Conservation (phyloP, 2,113 vertebrate species). For the Cyrtonyx montezumae region DNA sequence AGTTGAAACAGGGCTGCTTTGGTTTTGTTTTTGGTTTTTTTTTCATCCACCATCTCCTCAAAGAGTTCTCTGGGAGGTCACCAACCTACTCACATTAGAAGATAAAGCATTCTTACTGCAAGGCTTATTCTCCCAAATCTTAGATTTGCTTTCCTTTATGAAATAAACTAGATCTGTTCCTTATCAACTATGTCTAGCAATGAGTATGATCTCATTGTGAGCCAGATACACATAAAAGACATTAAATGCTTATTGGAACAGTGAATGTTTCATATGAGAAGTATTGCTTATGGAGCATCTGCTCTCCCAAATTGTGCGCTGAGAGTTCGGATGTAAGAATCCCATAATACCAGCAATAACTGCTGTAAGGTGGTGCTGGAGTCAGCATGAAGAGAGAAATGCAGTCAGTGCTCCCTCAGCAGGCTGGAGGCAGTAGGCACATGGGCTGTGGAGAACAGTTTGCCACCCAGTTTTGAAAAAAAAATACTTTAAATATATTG, state of each 20-base stretch:
- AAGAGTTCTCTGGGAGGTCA: background rate
- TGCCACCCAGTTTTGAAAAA: background rate
- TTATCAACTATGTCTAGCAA: background rate
- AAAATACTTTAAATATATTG: background rate
- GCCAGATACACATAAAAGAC: background rate
- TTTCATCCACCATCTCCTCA: conserved; percentile 31
- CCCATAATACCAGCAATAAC: background rate
- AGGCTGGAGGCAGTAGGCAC: background rate
- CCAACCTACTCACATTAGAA: background rate
- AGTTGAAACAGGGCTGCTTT: conserved; percentile 35
- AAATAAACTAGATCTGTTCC: background rate
- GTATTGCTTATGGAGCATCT: background rate
- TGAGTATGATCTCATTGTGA: background rate
- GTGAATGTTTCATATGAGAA: background rate
- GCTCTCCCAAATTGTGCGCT: background rate
- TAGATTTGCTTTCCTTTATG: background rate
- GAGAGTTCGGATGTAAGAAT: background rate
- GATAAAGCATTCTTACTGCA: background rate
- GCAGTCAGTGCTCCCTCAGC: background rate
- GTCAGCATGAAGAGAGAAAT: background rate
- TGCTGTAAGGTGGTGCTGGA: background rate
- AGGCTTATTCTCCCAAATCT: background rate
- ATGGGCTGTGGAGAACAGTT: background rate
- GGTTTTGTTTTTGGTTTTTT: background rate
- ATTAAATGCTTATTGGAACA: background rate